Evolutionary conservation across 1,140 invertebrate species (phyloP), one percentile per base, ranked within the genome.

Genomic region (Conus ventricosus): DNA sequence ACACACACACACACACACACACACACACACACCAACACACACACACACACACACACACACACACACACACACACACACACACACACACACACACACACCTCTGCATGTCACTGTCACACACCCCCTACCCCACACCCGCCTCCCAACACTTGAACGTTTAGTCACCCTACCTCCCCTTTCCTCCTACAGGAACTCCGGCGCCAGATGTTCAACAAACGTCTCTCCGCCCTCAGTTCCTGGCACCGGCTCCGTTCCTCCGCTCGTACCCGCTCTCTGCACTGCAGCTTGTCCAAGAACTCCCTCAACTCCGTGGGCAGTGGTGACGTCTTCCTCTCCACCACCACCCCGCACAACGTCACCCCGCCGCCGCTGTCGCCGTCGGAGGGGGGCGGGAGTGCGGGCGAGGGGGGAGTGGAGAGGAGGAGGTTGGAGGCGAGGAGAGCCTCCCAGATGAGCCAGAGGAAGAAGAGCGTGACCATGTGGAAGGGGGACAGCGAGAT

Each of bases 401-500:
- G 67, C 13, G 63, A 85, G 6, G 55, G 55, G 55, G 55, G 55
- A 6, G 6, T 57, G 55, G 55, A 13, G 55, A 57, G 55, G 55
- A 6, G 55, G 8, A 17, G 13, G 8, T 8, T 17, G 23, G 67
- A 8, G 67, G 13, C 8, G 15, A 8, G 67, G 67, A 8, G 67
- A 17, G 67, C 15, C 5, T 71, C 67, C 5, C 67, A 71, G 67
- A 8, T 71, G 67, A 20, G 5, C 71, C 39, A 23, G 75, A 54
- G n/a, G n/a, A n/a, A 76, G 53, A 57, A 85, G 15, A 88, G 87
- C 71, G 89, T 91, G 3, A 85, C 86, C 4, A 89, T 93, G 57
- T 93, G 93, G 93, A 92, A 92, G 87, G 91, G 90, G 4, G 93
- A 93, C 80, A 57, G 71, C 10, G 86, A 92, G 87, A 92, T 93